Evolutionary conservation across 2,797 vertebrate species (phyloP).

Genomic region (Chelonia mydas): DNA sequence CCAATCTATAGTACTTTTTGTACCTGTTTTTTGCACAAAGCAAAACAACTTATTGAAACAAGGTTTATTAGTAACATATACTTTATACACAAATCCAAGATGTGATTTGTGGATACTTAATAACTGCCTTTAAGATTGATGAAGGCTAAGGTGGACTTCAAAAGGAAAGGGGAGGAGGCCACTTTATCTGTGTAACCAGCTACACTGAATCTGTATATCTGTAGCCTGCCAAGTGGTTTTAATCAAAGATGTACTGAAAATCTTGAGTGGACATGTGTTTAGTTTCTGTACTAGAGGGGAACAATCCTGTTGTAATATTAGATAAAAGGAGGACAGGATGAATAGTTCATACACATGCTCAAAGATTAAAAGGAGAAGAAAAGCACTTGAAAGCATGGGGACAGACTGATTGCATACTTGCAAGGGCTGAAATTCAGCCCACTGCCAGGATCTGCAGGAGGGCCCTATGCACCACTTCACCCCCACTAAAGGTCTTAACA

Average conservation of each 20-base stretch:
- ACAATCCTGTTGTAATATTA: not conserved
- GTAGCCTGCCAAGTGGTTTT: not conserved
- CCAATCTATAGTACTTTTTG: not conserved
- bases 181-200: not conserved
- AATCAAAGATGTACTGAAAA: not conserved
- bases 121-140: not conserved
- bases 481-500: not conserved
- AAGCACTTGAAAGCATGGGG: not conserved
- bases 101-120: not conserved
- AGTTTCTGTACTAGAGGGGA: not conserved
- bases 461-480: not conserved
- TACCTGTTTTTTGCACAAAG: not conserved
- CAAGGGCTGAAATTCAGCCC: not conserved
- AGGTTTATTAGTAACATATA: fast-evolving
- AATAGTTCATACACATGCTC: not conserved
- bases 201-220: not conserved
- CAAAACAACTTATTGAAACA: not conserved
- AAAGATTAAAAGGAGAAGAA: not conserved
- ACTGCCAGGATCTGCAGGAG: not conserved
- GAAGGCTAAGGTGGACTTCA: not conserved
- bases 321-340: not conserved
- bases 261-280: not conserved
- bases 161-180: not conserved
- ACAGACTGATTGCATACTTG: not conserved
- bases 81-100: not conserved